Evolutionary conservation across 2,797 vertebrate genomes (phyloP).

Genomic region (Crenuchus spilurus): DNA sequence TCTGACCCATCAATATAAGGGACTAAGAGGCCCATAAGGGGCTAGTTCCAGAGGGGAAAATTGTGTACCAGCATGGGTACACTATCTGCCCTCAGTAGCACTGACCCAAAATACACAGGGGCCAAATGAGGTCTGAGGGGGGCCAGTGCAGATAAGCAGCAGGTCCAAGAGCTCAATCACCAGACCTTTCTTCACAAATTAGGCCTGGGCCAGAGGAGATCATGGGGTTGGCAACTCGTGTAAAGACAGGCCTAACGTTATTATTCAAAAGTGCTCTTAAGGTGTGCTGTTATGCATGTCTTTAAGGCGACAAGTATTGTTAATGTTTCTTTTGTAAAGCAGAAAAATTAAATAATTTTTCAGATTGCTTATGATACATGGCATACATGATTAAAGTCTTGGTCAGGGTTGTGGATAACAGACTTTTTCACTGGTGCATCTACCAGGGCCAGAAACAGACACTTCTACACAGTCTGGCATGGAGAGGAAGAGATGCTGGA

Average conservation of each 20-base stretch:
- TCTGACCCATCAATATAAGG: constrained; percentile 34
- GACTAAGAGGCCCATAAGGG: constrained; percentile 19
- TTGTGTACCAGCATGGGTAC: constrained; percentile 76
- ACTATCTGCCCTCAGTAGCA: constrained; percentile 74
- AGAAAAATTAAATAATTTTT: no score
- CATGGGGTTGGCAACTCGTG: not conserved
- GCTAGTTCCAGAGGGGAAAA: constrained; percentile 65
- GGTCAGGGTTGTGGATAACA: no score
- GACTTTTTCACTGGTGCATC: no score
- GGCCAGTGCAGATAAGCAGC: constrained; percentile 66
- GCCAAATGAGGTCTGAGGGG: constrained; percentile 75
- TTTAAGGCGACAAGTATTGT: not conserved
- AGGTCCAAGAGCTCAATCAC: constrained; percentile 59
- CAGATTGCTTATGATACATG: no score
- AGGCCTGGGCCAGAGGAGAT: constrained; percentile 42
- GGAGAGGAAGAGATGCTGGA: no score
- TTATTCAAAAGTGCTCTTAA: not conserved
- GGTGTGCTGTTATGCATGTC: not conserved
- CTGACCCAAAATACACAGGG: constrained; percentile 70
- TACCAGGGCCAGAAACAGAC: no score
- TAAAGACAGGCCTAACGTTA: not conserved
- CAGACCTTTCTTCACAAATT: constrained; percentile 59
- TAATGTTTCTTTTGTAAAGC: not conserved
- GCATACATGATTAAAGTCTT: no score
- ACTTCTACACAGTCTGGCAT: no score